phyloP scores from a whole-genome alignment of 2,888 invertebrate genomes.

The Epinotia nisella region DNA sequence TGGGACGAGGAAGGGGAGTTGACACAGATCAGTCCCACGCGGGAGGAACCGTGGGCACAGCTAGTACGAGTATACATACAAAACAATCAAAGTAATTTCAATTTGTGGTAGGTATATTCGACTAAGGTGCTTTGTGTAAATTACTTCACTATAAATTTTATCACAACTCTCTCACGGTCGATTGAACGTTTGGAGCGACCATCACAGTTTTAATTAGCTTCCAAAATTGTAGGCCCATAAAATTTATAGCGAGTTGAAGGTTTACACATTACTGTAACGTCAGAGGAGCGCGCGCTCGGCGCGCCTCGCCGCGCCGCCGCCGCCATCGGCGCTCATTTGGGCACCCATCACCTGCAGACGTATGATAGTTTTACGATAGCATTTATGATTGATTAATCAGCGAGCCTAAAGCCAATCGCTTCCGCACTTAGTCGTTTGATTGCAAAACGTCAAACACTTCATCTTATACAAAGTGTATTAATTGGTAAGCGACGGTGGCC shows the following conservation, averaged over 20 bases:
- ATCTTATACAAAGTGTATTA: constrained; percentile 47
- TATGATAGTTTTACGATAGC: constrained; percentile 65
- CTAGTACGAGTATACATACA: not conserved
- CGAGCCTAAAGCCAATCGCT: constrained; percentile 70
- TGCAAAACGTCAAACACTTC: constrained; percentile 59
- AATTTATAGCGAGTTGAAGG: constrained; percentile 76
- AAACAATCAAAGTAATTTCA: not conserved
- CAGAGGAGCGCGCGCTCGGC: constrained; percentile 53
- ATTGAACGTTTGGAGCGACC: constrained; percentile 67
- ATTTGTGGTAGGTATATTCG: constrained; percentile 3
- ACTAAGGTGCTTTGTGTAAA: constrained; percentile 1
- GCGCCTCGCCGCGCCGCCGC: constrained; percentile 38
- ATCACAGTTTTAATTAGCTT: constrained; percentile 80
- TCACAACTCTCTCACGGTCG: constrained; percentile 76
- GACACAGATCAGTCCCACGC: too few relatives aligned
- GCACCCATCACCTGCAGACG: constrained; percentile 53
- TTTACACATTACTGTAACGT: constrained; percentile 58
- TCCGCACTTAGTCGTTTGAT: constrained; percentile 71
- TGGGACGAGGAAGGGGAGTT: too few relatives aligned
- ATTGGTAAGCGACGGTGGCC: constrained; percentile 45
- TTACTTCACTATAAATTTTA: constrained; percentile 67
- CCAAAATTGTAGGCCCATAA: constrained; percentile 79
- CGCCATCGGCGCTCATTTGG: constrained; percentile 66
- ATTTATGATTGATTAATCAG: constrained; percentile 77
- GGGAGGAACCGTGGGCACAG: too few relatives aligned